A percentile compares a stretch with the other conserved stretches of the same genome.
phyloP scores from a whole-genome alignment of 2,113 vertebrate genomes.

The Catharus fuscescens region DNA sequence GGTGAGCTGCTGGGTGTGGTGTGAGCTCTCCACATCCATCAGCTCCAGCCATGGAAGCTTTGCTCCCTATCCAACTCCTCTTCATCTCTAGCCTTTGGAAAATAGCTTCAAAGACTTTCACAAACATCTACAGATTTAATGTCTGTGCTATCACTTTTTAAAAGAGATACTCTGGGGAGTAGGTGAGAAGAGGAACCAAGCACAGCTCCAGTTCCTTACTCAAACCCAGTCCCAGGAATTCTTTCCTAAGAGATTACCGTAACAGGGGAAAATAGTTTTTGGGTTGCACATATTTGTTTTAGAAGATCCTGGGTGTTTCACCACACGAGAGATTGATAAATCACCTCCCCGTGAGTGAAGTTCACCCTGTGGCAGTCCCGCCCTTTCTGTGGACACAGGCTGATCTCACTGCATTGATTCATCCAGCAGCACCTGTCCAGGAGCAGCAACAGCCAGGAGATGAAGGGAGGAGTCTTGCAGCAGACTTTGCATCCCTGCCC shows the following conservation, averaged over 20 bases:
- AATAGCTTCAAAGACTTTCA: neutral
- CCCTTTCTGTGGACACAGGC: constrained; percentile 7
- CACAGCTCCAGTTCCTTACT: neutral
- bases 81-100: neutral
- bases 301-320: neutral
- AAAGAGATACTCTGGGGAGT: neutral
- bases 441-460: neutral
- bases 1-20: neutral
- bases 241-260: neutral
- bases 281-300: neutral
- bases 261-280: neutral
- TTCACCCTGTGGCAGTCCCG: neutral
- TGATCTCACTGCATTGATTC: constrained; percentile 26
- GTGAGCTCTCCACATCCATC: neutral
- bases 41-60: neutral
- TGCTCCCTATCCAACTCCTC: neutral
- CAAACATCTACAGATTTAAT: neutral
- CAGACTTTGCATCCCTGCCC: neutral
- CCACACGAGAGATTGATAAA: neutral
- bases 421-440: constrained; percentile 6
- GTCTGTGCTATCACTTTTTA: neutral
- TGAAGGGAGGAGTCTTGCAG: neutral
- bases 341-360: neutral
- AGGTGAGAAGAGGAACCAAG: neutral
- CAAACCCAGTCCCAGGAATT: neutral